These are phyloP conservation scores for Sinocyclocheilus rhinocerous DNA, from an alignment of 2,113 vertebrate genomes.

Conservation along the genomic window DNA sequence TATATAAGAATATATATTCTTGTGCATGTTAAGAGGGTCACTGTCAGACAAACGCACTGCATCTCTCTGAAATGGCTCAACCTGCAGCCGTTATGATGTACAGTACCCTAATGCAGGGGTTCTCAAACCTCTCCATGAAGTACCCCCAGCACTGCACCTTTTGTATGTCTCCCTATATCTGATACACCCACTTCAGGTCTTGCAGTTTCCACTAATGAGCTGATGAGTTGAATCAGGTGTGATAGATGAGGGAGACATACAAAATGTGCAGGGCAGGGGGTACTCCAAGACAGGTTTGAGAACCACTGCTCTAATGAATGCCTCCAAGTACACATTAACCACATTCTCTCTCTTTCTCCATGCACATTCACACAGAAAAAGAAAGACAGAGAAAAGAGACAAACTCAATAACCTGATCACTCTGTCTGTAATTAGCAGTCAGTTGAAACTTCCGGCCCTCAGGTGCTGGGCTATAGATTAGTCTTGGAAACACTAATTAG, in stretches of 20 bases:
- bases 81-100: not conserved
- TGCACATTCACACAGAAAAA: constrained; percentile 36
- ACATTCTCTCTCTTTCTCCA: not conserved
- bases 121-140: too few species aligned
- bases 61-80: not conserved
- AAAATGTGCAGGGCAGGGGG: too few species aligned
- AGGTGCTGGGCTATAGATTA: constrained; percentile 45
- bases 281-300: too few species aligned
- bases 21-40: not conserved
- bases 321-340: constrained; percentile 42
- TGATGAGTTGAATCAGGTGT: too few species aligned
- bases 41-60: not conserved
- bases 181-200: too few species aligned
- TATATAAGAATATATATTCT: not conserved
- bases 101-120: not conserved
- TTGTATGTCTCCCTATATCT: too few species aligned
- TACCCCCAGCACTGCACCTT: too few species aligned
- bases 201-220: too few species aligned
- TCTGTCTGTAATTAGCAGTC: constrained; percentile 25
- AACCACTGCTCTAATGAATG: constrained; percentile 35
- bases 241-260: too few species aligned
- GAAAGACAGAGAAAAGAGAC: constrained; percentile 6
- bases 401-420: constrained; percentile 34
- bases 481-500: constrained; percentile 30
- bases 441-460: constrained; percentile 24